Evolutionary conservation across 2,888 invertebrate genomes (phyloP), one percentile per base, ranked within the genome.

Genomic region (Drosophila parthenogenetica): DNA sequence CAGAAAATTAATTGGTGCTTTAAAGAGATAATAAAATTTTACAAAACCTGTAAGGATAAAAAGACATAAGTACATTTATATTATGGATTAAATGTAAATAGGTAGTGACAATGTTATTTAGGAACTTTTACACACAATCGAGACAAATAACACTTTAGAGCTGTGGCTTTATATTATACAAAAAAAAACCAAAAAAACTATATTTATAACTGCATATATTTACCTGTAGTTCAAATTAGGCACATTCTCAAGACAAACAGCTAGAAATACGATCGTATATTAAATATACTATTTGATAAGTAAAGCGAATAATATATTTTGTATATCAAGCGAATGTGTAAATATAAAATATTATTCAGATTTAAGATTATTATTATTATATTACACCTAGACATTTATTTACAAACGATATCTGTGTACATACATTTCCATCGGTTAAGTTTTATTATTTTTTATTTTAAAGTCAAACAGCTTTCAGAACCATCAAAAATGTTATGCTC

Each of bases 1-100:
- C 88, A 83, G 69, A 78, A 60, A 69, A 73, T 61, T 29, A 69
- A 83, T 84, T 90, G 87, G 89, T 89, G 89, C 89, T 89, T 89
- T 85, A 78, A 71, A 65, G 62, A 74, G 76, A 79, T 81, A 85
- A 86, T 77, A 77, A 76, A 55, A 43, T 14, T 46, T 71, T 69
- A 54, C 57, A 37, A 73, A 63, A 13, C 63, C 68, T 76, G 46
- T 81, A 79, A 76, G 81, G 70, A 81, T 69, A 79, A 7, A 29
- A 63, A 68, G 29, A 64, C 8, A 50, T 40, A 74, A 14, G 39
- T 16, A 68, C 40, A 69, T 50, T 62, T 50, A 19, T 35, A 59
- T 43, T 66, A 62, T 40, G 53, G 57, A 76, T 76, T 50, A 42
- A 77, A 69, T 89, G 87, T 77, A 85, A 69, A 87, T 83, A 82